Base-by-base conservation (phyloP, 2,888 invertebrate species). In the Eudasyphora cyanicolor region DNA sequence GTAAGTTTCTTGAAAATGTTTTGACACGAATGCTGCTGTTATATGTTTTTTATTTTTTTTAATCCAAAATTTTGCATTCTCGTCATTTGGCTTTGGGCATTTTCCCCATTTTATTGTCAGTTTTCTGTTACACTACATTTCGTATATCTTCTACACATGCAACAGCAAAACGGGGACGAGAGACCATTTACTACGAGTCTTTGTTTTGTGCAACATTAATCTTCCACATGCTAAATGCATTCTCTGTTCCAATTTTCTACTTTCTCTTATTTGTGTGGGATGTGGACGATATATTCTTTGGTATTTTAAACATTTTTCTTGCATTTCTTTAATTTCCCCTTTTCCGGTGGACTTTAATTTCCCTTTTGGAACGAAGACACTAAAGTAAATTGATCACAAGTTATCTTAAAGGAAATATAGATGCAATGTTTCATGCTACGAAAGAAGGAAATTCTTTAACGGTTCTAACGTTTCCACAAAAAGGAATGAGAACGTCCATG, bases 211-310 rank as follows among this genome's bases (percentile, higher is more conserved):
- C n/a, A 73, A 38, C 71, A 73, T 73, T 73, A 54, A 57, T 71
- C 71, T 54, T 73, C 38, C 35, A 57, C 57, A 57, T 57, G 71
- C 29, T 71, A 35, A 54, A 54, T 24, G 51, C 57, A 73, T 73
- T 51, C n/a, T 57, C 35, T 54, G 45, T 21, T 51, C 17, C 51
- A 45, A 5, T 21, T 71, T 32, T 10, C 27, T 51, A 7, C 21
- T 12, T 71, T 12, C 32, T 51, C 49, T 54, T 32, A 27, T 54
- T 12, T 32, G 19, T 57, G 57, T 14, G 57, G 27, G 8, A 14
- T 27, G 19, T 51, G 19, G 21, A 35, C 10, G 24, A 51, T 21
- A 7, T 51, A 5, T 51, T 17, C 51, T 51, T 51, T 49, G 49
- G 49, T 19, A 49, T 49, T 49, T 38, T 49, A 3, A 17, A 8